Evolutionary conservation across 2,888 invertebrate species (phyloP).

Genomic region (Platynereis dumerilii): DNA sequence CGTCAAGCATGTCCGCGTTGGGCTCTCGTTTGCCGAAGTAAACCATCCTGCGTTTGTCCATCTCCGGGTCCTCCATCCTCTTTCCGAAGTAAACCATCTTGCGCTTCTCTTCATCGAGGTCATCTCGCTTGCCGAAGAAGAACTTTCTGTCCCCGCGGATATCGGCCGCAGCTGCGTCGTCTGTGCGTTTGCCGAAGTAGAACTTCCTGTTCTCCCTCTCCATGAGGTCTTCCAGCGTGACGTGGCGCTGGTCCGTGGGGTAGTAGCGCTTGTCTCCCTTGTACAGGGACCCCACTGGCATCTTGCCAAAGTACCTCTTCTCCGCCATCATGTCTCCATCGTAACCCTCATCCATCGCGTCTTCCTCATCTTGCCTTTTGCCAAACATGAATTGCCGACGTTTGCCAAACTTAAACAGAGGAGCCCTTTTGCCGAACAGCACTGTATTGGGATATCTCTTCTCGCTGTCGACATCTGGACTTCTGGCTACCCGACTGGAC

Average conservation of each 20-base stretch:
- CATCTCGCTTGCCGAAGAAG: constrained; percentile 7
- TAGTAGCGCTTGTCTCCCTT: neutral
- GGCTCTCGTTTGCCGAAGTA: constrained; percentile 1
- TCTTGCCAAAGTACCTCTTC: too few species aligned
- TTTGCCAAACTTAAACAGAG: too few species aligned
- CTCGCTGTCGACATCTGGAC: too few species aligned
- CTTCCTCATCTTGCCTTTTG: too few species aligned
- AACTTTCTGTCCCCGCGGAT: neutral
- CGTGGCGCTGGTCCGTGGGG: neutral
- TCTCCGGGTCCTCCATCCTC: neutral
- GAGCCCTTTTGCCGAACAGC: too few species aligned
- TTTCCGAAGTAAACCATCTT: constrained; percentile 9
- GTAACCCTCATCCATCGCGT: too few species aligned
- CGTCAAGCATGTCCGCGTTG: neutral
- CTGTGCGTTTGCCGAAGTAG: constrained; percentile 6
- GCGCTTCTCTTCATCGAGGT: neutral
- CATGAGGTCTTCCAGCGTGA: neutral
- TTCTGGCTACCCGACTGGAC: too few species aligned
- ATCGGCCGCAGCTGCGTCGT: neutral
- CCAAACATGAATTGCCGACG: too few species aligned
- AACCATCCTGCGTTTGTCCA: neutral
- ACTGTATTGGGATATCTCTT: too few species aligned
- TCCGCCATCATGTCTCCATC: too few species aligned
- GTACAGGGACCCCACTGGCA: too few species aligned
- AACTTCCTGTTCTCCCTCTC: constrained; percentile 2